Percentiles rank a stretch among this genome's conserved stretches.
These are phyloP conservation scores for Galleria mellonella DNA, from an alignment of 1,140 invertebrate genomes.

Conservation along the genomic window DNA sequence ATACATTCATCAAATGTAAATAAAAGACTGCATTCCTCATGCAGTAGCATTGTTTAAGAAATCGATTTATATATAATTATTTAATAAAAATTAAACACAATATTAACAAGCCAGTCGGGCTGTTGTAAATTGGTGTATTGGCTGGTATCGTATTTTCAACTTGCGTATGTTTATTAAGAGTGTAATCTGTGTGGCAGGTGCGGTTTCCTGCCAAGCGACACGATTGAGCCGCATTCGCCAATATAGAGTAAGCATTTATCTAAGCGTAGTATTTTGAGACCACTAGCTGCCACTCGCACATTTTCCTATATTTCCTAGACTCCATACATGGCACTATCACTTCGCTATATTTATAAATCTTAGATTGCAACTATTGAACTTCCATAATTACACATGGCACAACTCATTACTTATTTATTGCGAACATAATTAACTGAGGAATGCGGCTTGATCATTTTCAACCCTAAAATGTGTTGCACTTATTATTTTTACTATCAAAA, in stretches of 20 bases:
- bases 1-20: too few relatives aligned
- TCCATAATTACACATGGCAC: too few relatives aligned
- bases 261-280: constrained; percentile 2
- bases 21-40: too few relatives aligned
- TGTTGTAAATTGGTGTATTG: too few relatives aligned
- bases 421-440: background rate
- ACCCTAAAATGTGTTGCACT: background rate
- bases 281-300: constrained; percentile 5
- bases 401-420: too few relatives aligned
- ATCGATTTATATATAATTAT: too few relatives aligned
- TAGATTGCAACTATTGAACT: background rate
- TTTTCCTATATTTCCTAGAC: background rate
- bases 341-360: background rate
- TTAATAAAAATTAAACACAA: too few relatives aligned
- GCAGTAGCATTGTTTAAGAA: too few relatives aligned
- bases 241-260: constrained; percentile 66
- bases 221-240: constrained; percentile 67
- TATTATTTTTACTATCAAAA: too few relatives aligned
- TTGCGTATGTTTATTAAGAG: background rate
- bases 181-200: constrained; percentile 54
- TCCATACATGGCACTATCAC: background rate
- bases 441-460: constrained; percentile 29
- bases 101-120: too few relatives aligned
- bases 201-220: constrained; percentile 69
- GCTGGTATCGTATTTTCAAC: background rate